phyloP scores from a whole-genome alignment of 2,113 vertebrate species.

The Phyllostomus hastatus region DNA sequence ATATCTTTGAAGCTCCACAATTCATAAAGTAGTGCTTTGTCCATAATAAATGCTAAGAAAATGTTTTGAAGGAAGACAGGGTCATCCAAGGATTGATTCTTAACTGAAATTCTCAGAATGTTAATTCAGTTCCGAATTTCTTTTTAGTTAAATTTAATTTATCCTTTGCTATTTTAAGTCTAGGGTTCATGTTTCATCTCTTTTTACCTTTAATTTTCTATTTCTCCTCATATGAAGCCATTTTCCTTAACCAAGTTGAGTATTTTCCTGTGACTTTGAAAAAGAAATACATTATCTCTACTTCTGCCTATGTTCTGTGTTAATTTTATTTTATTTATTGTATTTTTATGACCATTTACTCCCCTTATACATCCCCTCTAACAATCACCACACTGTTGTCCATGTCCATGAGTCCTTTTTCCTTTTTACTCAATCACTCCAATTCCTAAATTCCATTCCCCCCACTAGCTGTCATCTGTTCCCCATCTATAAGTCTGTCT shows the following conservation, averaged over 20 bases:
- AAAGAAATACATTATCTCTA: background rate
- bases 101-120: background rate
- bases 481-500: too few species aligned
- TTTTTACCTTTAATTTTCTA: background rate
- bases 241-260: background rate
- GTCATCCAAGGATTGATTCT: background rate
- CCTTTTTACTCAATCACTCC: too few species aligned
- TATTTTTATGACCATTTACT: too few species aligned
- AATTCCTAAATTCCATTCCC: too few species aligned
- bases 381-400: too few species aligned
- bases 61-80: background rate
- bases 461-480: too few species aligned
- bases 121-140: background rate
- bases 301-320: background rate
- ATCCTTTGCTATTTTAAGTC: background rate
- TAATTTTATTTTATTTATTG: too few species aligned
- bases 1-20: background rate
- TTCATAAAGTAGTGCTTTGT: background rate
- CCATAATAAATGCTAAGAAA: background rate
- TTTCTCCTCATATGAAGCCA: background rate
- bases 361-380: too few species aligned
- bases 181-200: background rate
- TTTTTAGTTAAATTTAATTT: background rate
- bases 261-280: background rate
- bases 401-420: too few species aligned